phyloP scores from a whole-genome alignment of 2,797 vertebrate genomes.

The Oceanodroma leucorhoa region DNA sequence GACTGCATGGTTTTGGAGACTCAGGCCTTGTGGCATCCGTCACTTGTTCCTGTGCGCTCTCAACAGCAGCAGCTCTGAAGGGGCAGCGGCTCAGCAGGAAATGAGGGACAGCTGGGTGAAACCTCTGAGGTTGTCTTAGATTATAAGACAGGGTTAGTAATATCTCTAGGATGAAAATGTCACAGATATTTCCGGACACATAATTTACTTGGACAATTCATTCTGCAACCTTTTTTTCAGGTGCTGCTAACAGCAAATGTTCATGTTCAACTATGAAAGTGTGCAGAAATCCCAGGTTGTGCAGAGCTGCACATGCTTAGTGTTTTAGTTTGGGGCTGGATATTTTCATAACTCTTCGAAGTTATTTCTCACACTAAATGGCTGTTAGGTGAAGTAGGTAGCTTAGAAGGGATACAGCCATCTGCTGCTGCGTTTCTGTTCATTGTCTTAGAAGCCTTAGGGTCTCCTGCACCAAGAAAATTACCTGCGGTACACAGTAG shows the following conservation, averaged over 20 bases:
- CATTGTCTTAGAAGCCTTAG: not conserved
- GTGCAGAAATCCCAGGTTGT: not conserved
- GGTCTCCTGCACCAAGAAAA: not conserved
- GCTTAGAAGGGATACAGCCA: not conserved
- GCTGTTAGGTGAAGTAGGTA: not conserved
- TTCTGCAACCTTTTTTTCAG: not conserved
- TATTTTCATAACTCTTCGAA: not conserved
- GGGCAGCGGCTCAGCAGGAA: not conserved
- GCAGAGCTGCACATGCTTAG: not conserved
- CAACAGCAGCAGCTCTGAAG: not conserved
- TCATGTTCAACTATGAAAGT: not conserved
- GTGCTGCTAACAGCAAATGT: not conserved
- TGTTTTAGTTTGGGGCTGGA: not conserved
- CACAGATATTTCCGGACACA: not conserved
- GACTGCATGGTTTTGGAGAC: not conserved
- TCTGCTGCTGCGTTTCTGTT: not conserved
- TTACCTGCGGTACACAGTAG: not conserved
- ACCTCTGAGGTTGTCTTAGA: not conserved
- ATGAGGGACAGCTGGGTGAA: not conserved
- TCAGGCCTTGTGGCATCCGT: not conserved
- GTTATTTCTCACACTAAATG: rapidly evolving
- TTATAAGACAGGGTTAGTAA: not conserved
- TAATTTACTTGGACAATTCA: not conserved
- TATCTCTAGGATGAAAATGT: not conserved
- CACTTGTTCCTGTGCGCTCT: not conserved